Evolutionary conservation across 2,113 vertebrate species (phyloP).

Genomic region (Arvicanthis niloticus): DNA sequence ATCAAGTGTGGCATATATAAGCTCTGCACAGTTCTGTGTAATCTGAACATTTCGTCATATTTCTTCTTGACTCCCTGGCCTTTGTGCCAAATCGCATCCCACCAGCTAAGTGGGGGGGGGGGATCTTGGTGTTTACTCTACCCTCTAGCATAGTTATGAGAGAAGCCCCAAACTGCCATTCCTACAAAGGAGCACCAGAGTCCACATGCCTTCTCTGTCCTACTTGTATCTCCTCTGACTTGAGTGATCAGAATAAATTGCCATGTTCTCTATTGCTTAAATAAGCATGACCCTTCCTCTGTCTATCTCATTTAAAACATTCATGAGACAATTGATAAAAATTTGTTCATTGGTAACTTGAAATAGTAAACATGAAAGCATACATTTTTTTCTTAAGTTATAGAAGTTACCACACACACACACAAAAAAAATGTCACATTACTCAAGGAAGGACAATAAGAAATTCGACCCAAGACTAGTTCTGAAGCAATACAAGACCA

Average conservation of each 20-base stretch:
- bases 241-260: too few relatives aligned
- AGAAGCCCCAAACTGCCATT: neutral
- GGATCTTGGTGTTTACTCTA: neutral
- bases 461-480: neutral
- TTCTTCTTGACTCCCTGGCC: neutral
- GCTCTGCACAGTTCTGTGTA: neutral
- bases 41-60: conserved; percentile 25
- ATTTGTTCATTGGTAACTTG: neutral
- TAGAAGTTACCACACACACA: neutral
- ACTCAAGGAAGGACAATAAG: neutral
- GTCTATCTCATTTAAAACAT: neutral
- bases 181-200: neutral
- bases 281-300: neutral
- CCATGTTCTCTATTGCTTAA: neutral
- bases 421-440: neutral
- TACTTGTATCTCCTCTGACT: neutral
- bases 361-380: neutral
- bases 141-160: neutral
- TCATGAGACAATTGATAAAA: neutral
- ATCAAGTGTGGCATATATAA: conserved; percentile 31
- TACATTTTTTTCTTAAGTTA: neutral
- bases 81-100: conserved; percentile 1
- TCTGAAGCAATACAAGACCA: neutral
- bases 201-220: rapidly evolving
- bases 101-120: too few relatives aligned